Conservation (phyloP, 2,888 invertebrate species). For the Perithous albicinctus region DNA sequence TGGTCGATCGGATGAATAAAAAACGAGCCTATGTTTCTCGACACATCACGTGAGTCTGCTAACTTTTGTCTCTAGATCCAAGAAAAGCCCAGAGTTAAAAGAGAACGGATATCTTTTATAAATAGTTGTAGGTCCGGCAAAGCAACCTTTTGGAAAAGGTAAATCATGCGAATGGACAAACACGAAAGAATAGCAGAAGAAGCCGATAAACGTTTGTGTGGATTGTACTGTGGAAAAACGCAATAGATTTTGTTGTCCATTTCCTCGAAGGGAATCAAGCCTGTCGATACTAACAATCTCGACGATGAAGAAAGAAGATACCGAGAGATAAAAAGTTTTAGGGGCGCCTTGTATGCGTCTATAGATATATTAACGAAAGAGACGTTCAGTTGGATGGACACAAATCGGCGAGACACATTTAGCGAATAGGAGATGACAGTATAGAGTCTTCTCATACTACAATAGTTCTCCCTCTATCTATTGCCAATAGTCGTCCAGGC, state of each 20-base stretch:
- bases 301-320: conserved; percentile 36
- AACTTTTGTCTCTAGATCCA: conserved; percentile 72
- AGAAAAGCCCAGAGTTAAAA: conserved; percentile 28
- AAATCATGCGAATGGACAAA: conserved; percentile 10
- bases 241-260: conserved; percentile 20
- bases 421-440: conserved; percentile 52
- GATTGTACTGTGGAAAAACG: not conserved
- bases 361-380: conserved; percentile 40
- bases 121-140: conserved; percentile 5
- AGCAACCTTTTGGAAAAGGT: conserved; percentile 15
- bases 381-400: conserved; percentile 60
- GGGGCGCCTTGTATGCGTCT: conserved; percentile 4
- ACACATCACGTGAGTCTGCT: conserved; percentile 59
- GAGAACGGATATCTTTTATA: conserved; percentile 16
- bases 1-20: conserved; percentile 62
- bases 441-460: conserved; percentile 28
- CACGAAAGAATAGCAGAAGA: not conserved
- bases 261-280: conserved; percentile 5
- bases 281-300: conserved; percentile 50
- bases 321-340: conserved; percentile 55
- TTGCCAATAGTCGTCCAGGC: conserved; percentile 31
- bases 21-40: conserved; percentile 41
- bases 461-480: conserved; percentile 46
- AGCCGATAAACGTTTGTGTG: conserved; percentile 4
- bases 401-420: conserved; percentile 67